phyloP scores from a whole-genome alignment of 2,797 vertebrate species.

The Falco novaeseelandiae region DNA sequence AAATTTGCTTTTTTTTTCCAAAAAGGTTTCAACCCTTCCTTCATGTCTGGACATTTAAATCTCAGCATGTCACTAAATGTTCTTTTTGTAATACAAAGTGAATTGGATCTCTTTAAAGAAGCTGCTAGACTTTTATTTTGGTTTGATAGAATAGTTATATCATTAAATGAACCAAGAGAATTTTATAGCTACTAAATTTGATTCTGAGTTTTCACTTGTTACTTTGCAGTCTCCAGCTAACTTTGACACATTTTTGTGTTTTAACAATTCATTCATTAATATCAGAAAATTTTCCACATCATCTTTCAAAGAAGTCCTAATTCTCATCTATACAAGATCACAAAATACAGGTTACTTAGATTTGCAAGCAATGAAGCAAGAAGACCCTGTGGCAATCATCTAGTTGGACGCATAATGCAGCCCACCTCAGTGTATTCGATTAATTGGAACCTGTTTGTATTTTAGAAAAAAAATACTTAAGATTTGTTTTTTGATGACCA shows the following conservation, averaged over 20 bases:
- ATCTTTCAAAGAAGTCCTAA: not conserved
- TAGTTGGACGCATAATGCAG: accelerated
- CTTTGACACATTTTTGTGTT: not conserved
- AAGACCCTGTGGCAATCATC: not conserved
- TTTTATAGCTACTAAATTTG: conserved; percentile 41
- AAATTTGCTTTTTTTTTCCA: not conserved
- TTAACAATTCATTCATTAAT: conserved; percentile 27
- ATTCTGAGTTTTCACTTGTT: conserved; percentile 12
- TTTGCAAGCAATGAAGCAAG: not conserved
- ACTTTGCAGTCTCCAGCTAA: not conserved
- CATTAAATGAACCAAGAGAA: conserved; percentile 43
- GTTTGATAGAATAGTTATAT: conserved; percentile 15
- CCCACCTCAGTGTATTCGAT: not conserved
- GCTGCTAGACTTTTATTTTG: conserved; percentile 22
- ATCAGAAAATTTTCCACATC: not conserved
- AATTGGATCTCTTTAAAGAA: conserved; percentile 23
- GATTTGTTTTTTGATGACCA: not conserved
- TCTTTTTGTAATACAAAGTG: not conserved
- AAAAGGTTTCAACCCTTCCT: not conserved
- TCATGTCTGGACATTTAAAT: conserved; percentile 11
- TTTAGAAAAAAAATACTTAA: not conserved
- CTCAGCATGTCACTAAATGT: not conserved
- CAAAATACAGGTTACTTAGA: not conserved
- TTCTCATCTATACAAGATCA: not conserved
- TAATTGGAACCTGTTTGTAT: not conserved